Conservation (phyloP, 1,140 invertebrate genomes). For the Conus ventricosus region DNA sequence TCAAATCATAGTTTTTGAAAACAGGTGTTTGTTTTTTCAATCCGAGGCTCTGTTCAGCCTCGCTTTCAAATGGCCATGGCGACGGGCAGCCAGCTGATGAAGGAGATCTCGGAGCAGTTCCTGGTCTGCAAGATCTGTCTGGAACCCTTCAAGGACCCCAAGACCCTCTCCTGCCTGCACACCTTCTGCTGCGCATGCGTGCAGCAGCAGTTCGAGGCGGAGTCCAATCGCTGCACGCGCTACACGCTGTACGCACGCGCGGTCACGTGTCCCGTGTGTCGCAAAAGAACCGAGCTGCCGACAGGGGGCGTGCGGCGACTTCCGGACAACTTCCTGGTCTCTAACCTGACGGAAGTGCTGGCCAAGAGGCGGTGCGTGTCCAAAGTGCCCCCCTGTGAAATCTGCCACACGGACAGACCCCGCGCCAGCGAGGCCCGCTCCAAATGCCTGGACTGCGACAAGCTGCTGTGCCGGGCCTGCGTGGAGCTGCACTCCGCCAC, state of each 20-base stretch:
- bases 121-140: slow-evolving; percentile 75
- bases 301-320: slow-evolving; percentile 71
- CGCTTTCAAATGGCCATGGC: slow-evolving; percentile 54
- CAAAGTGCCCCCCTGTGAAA: slow-evolving; percentile 70
- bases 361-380: slow-evolving; percentile 47
- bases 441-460: slow-evolving; percentile 74
- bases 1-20: neutral
- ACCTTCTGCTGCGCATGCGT: slow-evolving; percentile 92
- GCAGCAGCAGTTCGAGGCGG: slow-evolving; percentile 70
- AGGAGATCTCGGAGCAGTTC: slow-evolving; percentile 75
- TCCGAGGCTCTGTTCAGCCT: neutral
- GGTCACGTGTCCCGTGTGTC: slow-evolving; percentile 74
- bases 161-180: slow-evolving; percentile 92
- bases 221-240: slow-evolving; percentile 57
- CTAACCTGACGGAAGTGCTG: slow-evolving; percentile 67
- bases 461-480: slow-evolving; percentile 72
- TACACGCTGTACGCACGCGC: slow-evolving; percentile 59
- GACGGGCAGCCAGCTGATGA: slow-evolving; percentile 68
- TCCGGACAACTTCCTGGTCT: slow-evolving; percentile 74
- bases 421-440: slow-evolving; percentile 66
- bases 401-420: slow-evolving; percentile 63
- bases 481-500: slow-evolving; percentile 71
- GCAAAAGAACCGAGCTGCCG: slow-evolving; percentile 73
- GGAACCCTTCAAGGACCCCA: slow-evolving; percentile 78
- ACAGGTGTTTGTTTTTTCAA: neutral